Evolutionary conservation across 2,113 vertebrate species (phyloP), one percentile per base, ranked within the genome.

Genomic region (Circaetus gallicus): DNA sequence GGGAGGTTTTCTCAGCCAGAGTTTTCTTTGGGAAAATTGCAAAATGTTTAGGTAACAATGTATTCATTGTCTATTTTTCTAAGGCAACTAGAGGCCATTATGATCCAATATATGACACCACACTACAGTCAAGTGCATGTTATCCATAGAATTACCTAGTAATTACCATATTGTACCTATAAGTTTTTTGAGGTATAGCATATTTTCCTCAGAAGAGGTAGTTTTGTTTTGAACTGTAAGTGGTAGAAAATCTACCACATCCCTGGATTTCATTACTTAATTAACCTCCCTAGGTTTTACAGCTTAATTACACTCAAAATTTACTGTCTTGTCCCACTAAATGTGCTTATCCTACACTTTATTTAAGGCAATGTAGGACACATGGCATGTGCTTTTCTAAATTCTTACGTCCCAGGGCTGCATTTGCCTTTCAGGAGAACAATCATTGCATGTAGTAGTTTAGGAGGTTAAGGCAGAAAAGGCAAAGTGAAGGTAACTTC

Each of bases 261-360:
- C n/a, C 15, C 24, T 82, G 28, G 61, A 76, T 95, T 96, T 86
- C 52, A 28, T 89, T 96, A n/a, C 86, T 95, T 96, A 95, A 70
- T 94, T 96, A 96, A 82, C 81, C 52, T 95, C 84, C 53, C 78
- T 94, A 87, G 73, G 81, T 91, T 95, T 93, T 95, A 85, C 56
- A 79, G 73, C 70, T 91, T 96, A 94, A 95, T 97, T 96, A 90
- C 25, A 24, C 10, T 85, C 24, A 94, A 63, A 82, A 93, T 89
- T 87, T 96, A 84, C 70, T 89, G n/a, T 63, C 52, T 52, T 79
- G 84, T 91, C 73, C 70, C 36, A 76, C 47, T 91, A 84, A 96
- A 77, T 90, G 36, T 86, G 74, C 80, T 96, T 92, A 94, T 71
- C 25, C 40, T 91, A 82, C 21, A 25, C 52, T 87, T 95, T 93